Base-by-base conservation (phyloP, 2,113 vertebrate genomes). In the Pelvicachromis taeniatus region DNA sequence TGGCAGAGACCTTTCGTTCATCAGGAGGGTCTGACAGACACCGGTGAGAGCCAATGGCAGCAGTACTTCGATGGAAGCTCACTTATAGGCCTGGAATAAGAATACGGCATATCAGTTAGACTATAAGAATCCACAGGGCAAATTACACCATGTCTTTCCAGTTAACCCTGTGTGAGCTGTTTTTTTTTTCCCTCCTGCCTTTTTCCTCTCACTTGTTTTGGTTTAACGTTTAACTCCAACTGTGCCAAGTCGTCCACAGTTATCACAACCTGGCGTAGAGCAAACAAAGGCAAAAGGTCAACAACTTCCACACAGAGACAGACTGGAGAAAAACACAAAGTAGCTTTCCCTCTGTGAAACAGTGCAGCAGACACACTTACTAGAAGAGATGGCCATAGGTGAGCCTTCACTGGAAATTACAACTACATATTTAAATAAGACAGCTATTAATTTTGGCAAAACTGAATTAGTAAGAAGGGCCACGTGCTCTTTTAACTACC, bases 261-360 rank as follows among this genome's bases (percentile, higher is more conserved):
- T 87, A 90, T 91, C 91, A 84, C 56, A 89, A 70, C 12, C 56
- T 33, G 63, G 55, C 58, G 82, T 87, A 38, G 56, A 90, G 83
- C 82, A 94, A 95, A 94, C 83, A 94, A 79, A 56, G 80, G 84
- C 85, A 86, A 85, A 75, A 58, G 83, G 63, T 59, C 85, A 78
- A 56, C 53, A 81, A 13, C 56, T 65, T 80, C 78, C 56, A 77
- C 40, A 23, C 65, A 87, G 55, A 88, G 45, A 78, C 48, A 81
- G 78, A 70, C 48, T 55, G 23, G 48, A 75, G 29, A 55, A 85
- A 31, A 35, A 29, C 2, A 16, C 35, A n/a, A 14, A 80, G 56
- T 9, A 54, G 48, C 17, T 48, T 59, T 26, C n/a, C 35, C 21
- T 68, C 45, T 55, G 26, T n/a, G 23, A 48, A n/a, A 12, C 3